Percentiles rank a stretch among this genome's conserved stretches.
Conservation (phyloP, 2,888 invertebrate genomes). For the Synergus itoensis region DNA sequence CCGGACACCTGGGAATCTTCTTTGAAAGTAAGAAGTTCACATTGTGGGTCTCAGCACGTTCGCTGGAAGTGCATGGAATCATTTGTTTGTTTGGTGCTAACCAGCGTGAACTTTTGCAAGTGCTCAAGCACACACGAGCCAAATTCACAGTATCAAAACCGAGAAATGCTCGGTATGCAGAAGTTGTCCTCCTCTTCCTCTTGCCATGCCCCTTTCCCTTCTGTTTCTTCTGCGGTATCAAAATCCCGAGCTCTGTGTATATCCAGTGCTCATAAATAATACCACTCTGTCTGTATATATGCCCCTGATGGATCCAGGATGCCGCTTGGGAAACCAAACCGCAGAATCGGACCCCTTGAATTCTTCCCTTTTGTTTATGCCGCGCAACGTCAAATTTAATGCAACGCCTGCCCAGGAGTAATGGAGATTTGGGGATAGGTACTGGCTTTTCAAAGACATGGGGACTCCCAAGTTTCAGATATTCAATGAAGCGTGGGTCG, state of each 20-base stretch:
- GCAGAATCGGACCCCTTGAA: constrained; percentile 55
- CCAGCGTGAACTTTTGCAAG: constrained; percentile 53
- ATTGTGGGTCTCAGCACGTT: neutral
- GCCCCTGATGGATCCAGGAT: constrained; percentile 74
- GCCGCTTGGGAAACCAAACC: constrained; percentile 65
- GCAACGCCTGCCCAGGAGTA: constrained; percentile 52
- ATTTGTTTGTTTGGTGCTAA: constrained; percentile 63
- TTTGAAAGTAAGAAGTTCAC: neutral
- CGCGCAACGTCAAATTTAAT: constrained; percentile 65
- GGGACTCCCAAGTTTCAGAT: constrained; percentile 36
- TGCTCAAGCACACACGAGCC: constrained; percentile 50
- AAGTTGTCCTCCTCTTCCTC: constrained; percentile 49
- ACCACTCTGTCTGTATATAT: constrained; percentile 75
- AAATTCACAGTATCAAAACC: constrained; percentile 43
- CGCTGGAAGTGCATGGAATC: constrained; percentile 45
- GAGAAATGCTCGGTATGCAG: constrained; percentile 57
- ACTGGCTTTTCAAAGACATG: constrained; percentile 37
- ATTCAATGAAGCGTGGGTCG: constrained; percentile 27
- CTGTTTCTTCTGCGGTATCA: constrained; percentile 36
- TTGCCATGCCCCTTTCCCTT: constrained; percentile 45
- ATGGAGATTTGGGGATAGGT: constrained; percentile 22
- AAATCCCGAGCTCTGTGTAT: constrained; percentile 66
- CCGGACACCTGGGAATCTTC: too few relatives aligned
- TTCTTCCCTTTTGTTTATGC: constrained; percentile 69
- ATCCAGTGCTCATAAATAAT: constrained; percentile 73